Base-by-base conservation (phyloP, 2,888 invertebrate genomes). In the Leptinotarsa rubiginosa region DNA sequence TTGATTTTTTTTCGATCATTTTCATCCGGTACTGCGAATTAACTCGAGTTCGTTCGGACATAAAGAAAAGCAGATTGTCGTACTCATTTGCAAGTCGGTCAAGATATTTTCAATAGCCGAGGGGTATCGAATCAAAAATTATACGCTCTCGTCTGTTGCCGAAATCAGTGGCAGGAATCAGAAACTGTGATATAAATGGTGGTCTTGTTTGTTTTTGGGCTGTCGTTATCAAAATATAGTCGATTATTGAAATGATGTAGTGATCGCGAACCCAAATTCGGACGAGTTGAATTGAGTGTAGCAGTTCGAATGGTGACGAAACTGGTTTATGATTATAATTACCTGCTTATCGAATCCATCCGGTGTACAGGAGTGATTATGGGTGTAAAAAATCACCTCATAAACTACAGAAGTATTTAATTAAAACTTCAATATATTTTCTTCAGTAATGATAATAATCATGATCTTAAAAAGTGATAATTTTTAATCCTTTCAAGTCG, bases 291-390 rank as follows among this genome's bases (percentile, higher is more conserved):
- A 62, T 25, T 25, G 31, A 31, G 15, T 54, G 20, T 20, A 20
- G 54, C 54, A 22, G 3, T 54, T 54, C 3, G 54, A 12, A 18
- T 18, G 2, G 20, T 10, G 18, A 10, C 20, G 18, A 18, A 18
- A 54, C 54, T 54, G 54, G 54, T 54, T 54, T 20, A 18, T 16
- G 22, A 54, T 22, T 54, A 54, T 54, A 54, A 54, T 54, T 54
- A 54, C 12, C 20, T 10, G 54, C 54, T 54, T 20, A 18, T 56
- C 20, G 13, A 20, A 13, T 20, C 18, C 5, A 56, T 56, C 20
- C 20, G 5, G 4, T 50, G 50, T 50, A 16, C 4, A 41, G 5
- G 10, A 41, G 10, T 41, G 41, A 41, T 41, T 41, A 41, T 41
- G 41, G 41, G 1, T 41, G 41, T 12, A 10, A 41, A 41, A 41